phyloP scores from a whole-genome alignment of 2,888 invertebrate species.

The Brachypalpus laphriformis region DNA sequence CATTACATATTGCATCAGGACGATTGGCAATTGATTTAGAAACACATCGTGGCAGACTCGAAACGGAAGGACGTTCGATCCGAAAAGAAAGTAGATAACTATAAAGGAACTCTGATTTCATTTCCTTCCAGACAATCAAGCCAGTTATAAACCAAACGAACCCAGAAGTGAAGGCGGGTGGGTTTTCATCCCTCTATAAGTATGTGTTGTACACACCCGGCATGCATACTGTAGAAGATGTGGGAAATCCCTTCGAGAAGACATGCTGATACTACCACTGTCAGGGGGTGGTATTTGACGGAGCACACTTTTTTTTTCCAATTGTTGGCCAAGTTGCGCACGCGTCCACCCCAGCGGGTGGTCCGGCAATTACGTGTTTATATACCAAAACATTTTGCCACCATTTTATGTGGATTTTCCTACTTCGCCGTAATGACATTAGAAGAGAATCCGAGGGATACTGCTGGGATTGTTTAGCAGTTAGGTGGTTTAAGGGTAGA shows the following conservation, averaged over 20 bases:
- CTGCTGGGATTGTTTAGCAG: constrained; percentile 59
- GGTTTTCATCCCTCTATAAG: constrained; percentile 45
- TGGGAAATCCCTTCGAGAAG: constrained; percentile 46
- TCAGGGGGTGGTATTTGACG: constrained; percentile 19
- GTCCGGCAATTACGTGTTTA: constrained; percentile 76
- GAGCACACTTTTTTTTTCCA: neutral
- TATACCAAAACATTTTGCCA: constrained; percentile 75
- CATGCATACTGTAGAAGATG: neutral
- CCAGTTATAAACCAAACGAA: constrained; percentile 64
- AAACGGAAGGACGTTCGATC: constrained; percentile 71
- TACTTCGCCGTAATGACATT: constrained; percentile 69
- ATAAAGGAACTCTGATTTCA: constrained; percentile 72
- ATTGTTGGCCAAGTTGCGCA: constrained; percentile 66
- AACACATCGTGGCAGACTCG: constrained; percentile 70
- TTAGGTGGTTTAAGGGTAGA: constrained; percentile 53
- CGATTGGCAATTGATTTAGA: constrained; percentile 75
- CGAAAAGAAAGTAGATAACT: constrained; percentile 66
- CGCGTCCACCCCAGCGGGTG: constrained; percentile 76
- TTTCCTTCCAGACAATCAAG: constrained; percentile 74
- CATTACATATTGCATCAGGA: constrained; percentile 52
- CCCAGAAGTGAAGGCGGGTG: constrained; percentile 49
- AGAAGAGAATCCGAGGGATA: constrained; percentile 50
- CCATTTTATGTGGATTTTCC: constrained; percentile 74
- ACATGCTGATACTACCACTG: constrained; percentile 26
- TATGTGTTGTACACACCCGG: constrained; percentile 41